These are phyloP conservation scores for Scopus umbretta DNA, from an alignment of 2,113 vertebrate genomes.

Conservation along the genomic window DNA sequence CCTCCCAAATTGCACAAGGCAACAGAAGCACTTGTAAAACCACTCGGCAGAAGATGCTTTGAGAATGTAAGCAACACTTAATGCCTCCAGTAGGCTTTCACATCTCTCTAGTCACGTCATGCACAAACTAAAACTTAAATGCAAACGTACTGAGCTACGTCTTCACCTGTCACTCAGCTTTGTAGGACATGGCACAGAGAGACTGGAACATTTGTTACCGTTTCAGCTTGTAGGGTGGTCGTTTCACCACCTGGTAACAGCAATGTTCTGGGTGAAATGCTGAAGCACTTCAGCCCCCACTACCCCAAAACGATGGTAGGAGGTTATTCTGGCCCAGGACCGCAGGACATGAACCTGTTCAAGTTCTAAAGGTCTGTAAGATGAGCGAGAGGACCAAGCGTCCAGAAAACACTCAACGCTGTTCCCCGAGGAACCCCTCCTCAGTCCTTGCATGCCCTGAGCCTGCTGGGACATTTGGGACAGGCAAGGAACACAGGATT, in stretches of 20 bases:
- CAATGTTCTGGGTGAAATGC: not conserved
- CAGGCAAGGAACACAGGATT: not conserved
- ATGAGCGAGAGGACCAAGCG: fast-evolving
- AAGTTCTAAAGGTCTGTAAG: not conserved
- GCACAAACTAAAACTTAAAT: not conserved
- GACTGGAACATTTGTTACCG: not conserved
- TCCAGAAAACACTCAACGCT: not conserved
- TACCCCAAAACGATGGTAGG: not conserved
- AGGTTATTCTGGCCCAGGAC: not conserved
- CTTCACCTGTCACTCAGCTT: fast-evolving
- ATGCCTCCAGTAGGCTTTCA: not conserved
- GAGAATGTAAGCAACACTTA: not conserved
- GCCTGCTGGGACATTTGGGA: not conserved
- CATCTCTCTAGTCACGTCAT: not conserved
- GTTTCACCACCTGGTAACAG: not conserved
- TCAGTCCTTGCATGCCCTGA: not conserved
- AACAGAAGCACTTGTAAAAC: not conserved
- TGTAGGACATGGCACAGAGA: fast-evolving
- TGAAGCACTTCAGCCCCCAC: not conserved
- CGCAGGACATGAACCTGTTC: not conserved
- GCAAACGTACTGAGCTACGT: not conserved
- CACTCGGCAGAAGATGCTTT: not conserved
- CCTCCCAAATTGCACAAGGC: fast-evolving
- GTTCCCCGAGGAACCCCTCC: not conserved
- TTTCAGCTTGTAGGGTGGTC: not conserved